phyloP scores from a whole-genome alignment of 2,888 invertebrate genomes.

The Ceramica pisi region DNA sequence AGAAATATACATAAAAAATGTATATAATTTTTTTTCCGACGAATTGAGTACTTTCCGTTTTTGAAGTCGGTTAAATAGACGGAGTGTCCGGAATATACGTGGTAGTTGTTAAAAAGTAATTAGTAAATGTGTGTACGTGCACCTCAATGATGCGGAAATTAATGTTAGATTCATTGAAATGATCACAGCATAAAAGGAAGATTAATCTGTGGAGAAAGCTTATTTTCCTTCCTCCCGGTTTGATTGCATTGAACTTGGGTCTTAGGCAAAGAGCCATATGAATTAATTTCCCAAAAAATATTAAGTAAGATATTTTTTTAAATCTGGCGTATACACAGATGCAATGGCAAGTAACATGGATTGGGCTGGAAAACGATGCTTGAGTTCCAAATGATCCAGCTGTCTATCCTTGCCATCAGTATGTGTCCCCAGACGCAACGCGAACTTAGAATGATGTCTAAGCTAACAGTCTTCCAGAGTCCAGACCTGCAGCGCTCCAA shows the following conservation, averaged over 20 bases:
- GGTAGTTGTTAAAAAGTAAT: neutral
- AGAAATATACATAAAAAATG: too few species aligned
- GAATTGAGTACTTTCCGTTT: too few species aligned
- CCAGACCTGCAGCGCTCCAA: constrained; percentile 56
- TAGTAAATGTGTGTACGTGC: neutral
- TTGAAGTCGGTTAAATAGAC: too few species aligned
- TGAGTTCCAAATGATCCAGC: neutral
- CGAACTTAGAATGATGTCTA: constrained; percentile 58
- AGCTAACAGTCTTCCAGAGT: constrained; percentile 24
- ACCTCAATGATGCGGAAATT: neutral
- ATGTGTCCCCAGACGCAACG: constrained; percentile 15
- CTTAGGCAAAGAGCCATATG: too few species aligned
- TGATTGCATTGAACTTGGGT: neutral
- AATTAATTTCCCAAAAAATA: neutral
- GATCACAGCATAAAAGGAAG: neutral
- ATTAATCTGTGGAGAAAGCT: neutral
- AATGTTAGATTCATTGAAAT: neutral
- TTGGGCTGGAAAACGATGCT: too few species aligned
- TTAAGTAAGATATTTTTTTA: neutral
- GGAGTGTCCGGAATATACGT: neutral
- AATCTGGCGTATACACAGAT: too few species aligned
- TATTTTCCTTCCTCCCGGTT: neutral
- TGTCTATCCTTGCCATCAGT: constrained; percentile 5
- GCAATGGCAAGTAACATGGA: too few species aligned
- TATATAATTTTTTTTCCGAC: too few species aligned